Base-by-base conservation (phyloP, 2,797 vertebrate species). In the Paratrypauchen microcephalus region DNA sequence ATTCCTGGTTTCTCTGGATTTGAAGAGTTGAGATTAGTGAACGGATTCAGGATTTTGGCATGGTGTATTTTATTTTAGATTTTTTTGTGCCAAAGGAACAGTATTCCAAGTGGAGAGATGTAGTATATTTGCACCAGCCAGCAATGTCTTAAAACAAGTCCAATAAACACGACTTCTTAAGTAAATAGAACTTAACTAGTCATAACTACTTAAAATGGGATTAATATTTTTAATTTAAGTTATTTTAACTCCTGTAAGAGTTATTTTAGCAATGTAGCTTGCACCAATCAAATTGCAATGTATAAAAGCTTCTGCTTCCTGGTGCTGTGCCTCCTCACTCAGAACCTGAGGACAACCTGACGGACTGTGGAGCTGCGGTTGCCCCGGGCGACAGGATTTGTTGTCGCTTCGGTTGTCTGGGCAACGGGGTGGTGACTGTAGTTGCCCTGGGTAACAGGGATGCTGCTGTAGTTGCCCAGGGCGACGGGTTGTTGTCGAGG, bases 241-340 rank as follows among this genome's bases (percentile, higher is more conserved):
- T 12, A 12, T 55, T 55, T 23, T 23, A 55, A 55, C 52, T 55
- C 9, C 21, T 55, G 52, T 55, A 55, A 23, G 21, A 23, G 4
- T 4, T 55, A 55, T 55, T 55, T 55, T 55, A 55, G 21, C 36
- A 7, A 54, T 54, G n/a, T 76, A 72, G 73, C 81, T 85, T 85
- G 81, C 80, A 74, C 61, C 79, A 65, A 78, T 64, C 79, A 65
- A 78, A 86, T 85, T 81, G 78, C 77, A 86, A 80, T 66, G 73
- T 73, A 71, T 66, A 64, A 61, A 70, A 66, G 79, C 80, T 79
- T 77, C 62, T 73, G 39, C 67, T 81, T 74, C 75, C 76, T 74
- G 82, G 83, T 88, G 86, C 86, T 83, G 86, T 80, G 60, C 72
- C 77, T 85, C 75, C 65, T 78, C 65, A 45, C 72, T 73, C 69